Conservation (phyloP, 1,140 invertebrate species). For the Archivesica marissinica region DNA sequence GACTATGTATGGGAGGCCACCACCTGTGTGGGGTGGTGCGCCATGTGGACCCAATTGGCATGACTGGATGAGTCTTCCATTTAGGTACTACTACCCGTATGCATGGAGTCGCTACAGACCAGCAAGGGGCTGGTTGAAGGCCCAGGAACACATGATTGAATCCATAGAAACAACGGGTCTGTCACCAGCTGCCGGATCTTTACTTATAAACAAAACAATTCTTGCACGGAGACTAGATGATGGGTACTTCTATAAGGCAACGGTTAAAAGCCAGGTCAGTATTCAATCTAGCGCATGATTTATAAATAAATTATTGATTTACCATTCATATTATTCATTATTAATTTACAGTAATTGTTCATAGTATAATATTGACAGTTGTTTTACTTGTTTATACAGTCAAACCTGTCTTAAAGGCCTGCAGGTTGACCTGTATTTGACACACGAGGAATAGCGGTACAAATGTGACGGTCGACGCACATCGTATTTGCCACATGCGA, state of each 20-base stretch:
- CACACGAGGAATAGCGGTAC: no score
- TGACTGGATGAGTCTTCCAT: constrained; percentile 61
- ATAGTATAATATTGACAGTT: no score
- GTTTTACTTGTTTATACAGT: no score
- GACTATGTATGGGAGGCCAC: constrained; percentile 33
- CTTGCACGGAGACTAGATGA: constrained; percentile 80
- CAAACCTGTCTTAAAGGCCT: no score
- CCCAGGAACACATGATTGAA: constrained; percentile 73
- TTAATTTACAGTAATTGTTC: no score
- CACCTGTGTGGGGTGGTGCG: constrained; percentile 29
- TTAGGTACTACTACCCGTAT: constrained; percentile 78
- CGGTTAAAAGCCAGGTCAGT: constrained; percentile 82
- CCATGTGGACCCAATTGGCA: constrained; percentile 41
- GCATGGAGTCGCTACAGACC: constrained; percentile 80
- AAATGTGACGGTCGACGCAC: no score
- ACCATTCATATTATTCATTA: no score
- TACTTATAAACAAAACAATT: constrained; percentile 81
- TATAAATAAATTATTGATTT: background rate
- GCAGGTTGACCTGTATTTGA: no score
- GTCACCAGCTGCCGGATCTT: constrained; percentile 80
- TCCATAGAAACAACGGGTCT: constrained; percentile 64
- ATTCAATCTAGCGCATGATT: no score
- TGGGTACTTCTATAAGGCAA: constrained; percentile 82
- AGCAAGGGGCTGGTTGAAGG: constrained; percentile 78
- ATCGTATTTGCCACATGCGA: no score